These are phyloP conservation scores for Gastrophryne carolinensis DNA, from an alignment of 2,797 vertebrate genomes.

Conservation along the genomic window DNA sequence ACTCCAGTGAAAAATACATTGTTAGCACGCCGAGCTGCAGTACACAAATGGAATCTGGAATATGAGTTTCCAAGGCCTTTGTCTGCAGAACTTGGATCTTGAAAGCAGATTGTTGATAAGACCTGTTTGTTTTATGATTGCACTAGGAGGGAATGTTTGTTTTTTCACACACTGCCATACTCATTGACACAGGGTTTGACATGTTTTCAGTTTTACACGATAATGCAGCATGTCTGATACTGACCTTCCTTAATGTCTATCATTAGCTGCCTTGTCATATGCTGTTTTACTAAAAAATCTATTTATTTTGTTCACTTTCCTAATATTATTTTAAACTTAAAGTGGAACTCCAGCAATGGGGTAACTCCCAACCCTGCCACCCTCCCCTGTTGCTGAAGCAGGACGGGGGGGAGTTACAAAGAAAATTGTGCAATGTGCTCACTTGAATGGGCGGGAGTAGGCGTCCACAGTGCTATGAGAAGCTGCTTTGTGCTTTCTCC, in stretches of 20 bases:
- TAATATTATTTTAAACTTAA: no score
- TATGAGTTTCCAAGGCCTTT: slow-evolving; percentile 19
- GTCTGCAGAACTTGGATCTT: slow-evolving; percentile 23
- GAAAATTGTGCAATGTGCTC: no score
- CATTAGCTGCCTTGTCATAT: not conserved
- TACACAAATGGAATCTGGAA: slow-evolving; percentile 12
- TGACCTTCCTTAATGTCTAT: not conserved
- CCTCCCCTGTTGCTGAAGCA: no score
- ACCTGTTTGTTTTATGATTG: slow-evolving; percentile 21
- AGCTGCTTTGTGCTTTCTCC: no score
- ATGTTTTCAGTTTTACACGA: not conserved
- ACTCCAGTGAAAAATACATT: not conserved
- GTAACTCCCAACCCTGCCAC: no score
- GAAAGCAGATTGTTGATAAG: not conserved
- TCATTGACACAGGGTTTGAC: not conserved
- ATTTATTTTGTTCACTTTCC: no score
- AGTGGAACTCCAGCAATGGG: no score
- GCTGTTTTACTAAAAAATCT: no score
- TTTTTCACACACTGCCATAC: slow-evolving; percentile 9
- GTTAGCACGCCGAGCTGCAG: not conserved
- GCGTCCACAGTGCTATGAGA: no score
- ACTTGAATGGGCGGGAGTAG: no score
- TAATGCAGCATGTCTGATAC: not conserved
- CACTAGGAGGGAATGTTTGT: slow-evolving; percentile 29
- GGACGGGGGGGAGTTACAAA: no score